Evolutionary conservation across 2,113 vertebrate genomes (phyloP).

Genomic region (Callospermophilus lateralis): DNA sequence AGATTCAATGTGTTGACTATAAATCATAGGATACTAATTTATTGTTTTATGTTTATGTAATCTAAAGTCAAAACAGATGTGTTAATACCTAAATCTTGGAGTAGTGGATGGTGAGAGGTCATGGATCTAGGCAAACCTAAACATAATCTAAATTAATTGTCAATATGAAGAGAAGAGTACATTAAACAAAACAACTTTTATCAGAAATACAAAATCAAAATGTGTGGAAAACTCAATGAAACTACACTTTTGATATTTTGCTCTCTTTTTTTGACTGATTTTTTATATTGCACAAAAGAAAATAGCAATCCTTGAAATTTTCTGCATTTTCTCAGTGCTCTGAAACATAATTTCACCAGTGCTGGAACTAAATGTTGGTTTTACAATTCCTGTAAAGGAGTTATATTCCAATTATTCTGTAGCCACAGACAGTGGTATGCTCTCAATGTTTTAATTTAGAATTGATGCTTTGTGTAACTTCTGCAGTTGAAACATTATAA

Average conservation of each 20-base stretch:
- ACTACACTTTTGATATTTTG: neutral
- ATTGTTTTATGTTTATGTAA: neutral
- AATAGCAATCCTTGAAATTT: neutral
- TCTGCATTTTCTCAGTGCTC: neutral
- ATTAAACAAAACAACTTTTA: neutral
- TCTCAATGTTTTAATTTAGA: constrained; percentile 29
- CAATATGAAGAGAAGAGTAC: neutral
- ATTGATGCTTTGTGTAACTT: constrained; percentile 57
- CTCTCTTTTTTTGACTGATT: neutral
- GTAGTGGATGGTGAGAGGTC: neutral
- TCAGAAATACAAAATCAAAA: neutral
- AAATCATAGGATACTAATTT: neutral
- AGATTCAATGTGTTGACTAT: neutral
- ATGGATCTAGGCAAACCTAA: neutral
- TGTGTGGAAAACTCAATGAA: neutral
- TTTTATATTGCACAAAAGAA: neutral
- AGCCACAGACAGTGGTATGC: neutral
- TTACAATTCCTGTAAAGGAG: constrained; percentile 25
- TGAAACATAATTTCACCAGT: neutral
- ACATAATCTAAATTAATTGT: neutral
- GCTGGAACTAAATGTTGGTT: neutral
- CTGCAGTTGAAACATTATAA: constrained; percentile 4
- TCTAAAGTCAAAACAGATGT: neutral
- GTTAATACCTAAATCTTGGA: neutral
- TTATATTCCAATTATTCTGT: constrained; percentile 16